These are phyloP conservation scores for Megamerina dolium DNA, from an alignment of 2,888 invertebrate genomes.

Conservation along the genomic window DNA sequence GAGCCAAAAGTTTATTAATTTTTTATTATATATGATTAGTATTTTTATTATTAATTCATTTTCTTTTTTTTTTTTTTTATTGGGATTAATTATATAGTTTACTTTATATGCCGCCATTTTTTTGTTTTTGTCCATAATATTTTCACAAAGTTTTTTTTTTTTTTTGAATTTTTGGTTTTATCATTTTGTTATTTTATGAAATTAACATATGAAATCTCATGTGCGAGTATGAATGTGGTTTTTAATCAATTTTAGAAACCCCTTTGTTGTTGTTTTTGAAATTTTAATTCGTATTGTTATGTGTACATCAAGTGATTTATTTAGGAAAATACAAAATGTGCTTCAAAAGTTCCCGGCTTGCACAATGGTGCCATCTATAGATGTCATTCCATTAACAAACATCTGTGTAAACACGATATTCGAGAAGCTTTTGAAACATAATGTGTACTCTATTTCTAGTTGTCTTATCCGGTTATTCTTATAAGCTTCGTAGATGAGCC, in stretches of 20 bases:
- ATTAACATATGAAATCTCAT: neutral
- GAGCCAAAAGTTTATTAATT: neutral
- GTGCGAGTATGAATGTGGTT: no score
- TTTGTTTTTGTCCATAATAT: neutral
- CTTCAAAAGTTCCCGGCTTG: no score
- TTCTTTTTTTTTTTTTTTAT: slow-evolving; percentile 6
- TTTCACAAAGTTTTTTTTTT: neutral
- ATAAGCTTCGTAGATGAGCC: no score
- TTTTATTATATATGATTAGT: neutral
- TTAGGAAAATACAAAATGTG: no score
- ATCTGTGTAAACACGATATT: no score
- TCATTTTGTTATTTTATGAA: neutral
- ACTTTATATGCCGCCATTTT: neutral
- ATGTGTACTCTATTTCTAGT: no score
- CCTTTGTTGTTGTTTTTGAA: neutral
- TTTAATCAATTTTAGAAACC: neutral
- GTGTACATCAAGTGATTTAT: no score
- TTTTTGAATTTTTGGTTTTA: neutral
- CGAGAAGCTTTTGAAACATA: no score
- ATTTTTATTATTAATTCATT: slow-evolving; percentile 4
- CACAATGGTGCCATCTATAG: no score
- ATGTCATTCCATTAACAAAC: no score
- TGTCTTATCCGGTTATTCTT: no score
- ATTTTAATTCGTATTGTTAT: no score
- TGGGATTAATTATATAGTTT: neutral